These are phyloP conservation scores for Calyptommatus sinebrachiatus DNA, from an alignment of 2,113 vertebrate genomes.

Conservation along the genomic window DNA sequence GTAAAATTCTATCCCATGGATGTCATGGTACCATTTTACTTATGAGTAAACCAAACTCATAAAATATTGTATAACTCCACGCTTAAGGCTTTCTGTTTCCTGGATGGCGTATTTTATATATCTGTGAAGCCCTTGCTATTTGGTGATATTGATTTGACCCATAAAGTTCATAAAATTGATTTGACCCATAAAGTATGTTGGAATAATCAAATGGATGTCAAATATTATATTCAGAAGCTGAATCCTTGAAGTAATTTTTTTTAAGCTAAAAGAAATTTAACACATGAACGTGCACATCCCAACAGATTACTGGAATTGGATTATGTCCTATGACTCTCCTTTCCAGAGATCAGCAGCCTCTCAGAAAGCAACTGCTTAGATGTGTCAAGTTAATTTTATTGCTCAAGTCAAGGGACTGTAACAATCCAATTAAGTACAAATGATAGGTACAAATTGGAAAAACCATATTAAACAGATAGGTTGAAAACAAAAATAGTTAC, in stretches of 20 bases:
- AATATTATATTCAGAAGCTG: too few relatives aligned
- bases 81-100: too few relatives aligned
- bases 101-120: neutral
- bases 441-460: neutral
- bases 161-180: too few relatives aligned
- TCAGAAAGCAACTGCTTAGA: neutral
- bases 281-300: too few relatives aligned
- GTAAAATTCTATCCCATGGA: too few relatives aligned
- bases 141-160: too few relatives aligned
- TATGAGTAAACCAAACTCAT: too few relatives aligned
- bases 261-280: neutral
- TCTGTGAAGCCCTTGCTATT: too few relatives aligned
- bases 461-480: neutral
- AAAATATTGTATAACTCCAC: too few relatives aligned
- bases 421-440: neutral
- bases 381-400: neutral
- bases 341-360: neutral
- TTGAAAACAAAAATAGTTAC: neutral
- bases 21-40: too few relatives aligned
- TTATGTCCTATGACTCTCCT: neutral
- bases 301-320: neutral
- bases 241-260: neutral
- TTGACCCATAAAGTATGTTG: too few relatives aligned
- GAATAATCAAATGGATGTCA: too few relatives aligned
- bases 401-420: neutral